These are phyloP conservation scores for Tarsius wallacei DNA, from an alignment of 2,797 vertebrate species.

Conservation along the genomic window DNA sequence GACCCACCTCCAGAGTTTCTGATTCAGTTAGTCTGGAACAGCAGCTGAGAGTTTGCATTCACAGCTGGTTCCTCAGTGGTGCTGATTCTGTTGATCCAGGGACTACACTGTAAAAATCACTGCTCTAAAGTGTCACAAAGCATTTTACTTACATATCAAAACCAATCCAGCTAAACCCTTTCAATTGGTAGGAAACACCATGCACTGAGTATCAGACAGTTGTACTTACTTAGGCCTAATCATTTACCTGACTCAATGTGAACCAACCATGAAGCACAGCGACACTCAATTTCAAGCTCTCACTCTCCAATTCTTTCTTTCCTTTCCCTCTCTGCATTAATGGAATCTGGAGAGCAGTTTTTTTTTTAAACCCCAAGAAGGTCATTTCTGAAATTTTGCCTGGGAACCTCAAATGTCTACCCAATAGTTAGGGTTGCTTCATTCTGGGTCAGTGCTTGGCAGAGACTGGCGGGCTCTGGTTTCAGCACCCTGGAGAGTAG, in stretches of 20 bases:
- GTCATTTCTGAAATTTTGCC: constrained; percentile 48
- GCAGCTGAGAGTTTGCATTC: not conserved
- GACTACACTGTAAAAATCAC: not conserved
- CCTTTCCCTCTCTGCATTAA: not conserved
- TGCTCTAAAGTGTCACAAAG: constrained; percentile 50
- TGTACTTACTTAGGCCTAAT: constrained; percentile 30
- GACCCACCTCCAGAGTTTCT: not conserved
- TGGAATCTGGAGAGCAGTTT: not conserved
- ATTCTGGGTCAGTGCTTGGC: not conserved
- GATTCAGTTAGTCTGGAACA: not conserved
- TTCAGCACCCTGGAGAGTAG: constrained; percentile 77
- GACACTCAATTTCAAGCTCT: not conserved
- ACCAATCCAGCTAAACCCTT: constrained; percentile 17
- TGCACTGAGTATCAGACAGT: constrained; percentile 20
- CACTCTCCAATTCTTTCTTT: not conserved
- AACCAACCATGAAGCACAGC: not conserved
- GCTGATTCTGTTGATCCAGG: not conserved
- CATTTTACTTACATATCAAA: constrained; percentile 58
- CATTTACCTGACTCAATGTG: constrained; percentile 41
- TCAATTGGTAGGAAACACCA: not conserved
- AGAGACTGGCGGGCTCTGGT: not conserved
- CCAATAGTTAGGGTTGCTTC: not conserved
- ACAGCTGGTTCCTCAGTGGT: not conserved
- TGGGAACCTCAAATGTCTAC: not conserved
- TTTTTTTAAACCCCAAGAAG: not conserved